Evolutionary conservation across 2,113 vertebrate genomes (phyloP).

Genomic region (Ceyx margarethae): DNA sequence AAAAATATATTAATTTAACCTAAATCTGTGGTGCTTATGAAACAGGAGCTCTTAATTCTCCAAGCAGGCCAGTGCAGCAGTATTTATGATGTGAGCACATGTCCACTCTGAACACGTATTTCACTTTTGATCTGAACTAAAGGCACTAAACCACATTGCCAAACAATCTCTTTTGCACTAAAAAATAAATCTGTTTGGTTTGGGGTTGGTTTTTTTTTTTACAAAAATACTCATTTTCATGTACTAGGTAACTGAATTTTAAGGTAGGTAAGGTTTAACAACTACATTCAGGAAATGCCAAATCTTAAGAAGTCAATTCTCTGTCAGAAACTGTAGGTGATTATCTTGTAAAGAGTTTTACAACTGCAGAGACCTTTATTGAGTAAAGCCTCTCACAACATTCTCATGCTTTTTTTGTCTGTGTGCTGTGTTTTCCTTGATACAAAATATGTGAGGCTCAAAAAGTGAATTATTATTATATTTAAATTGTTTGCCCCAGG

Average conservation of each 20-base stretch:
- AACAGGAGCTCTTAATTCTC: neutral
- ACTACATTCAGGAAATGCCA: neutral
- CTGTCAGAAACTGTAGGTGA: neutral
- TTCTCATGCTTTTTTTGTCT: neutral
- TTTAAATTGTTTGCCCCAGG: neutral
- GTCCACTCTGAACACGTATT: neutral
- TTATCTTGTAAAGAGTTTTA: neutral
- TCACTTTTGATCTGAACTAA: slow-evolving; percentile 17
- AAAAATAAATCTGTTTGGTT: neutral
- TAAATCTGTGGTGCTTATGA: neutral
- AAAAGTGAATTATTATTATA: neutral
- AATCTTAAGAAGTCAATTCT: neutral
- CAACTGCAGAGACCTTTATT: neutral
- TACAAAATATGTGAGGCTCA: neutral
- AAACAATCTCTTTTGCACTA: accelerated
- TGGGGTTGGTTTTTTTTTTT: neutral
- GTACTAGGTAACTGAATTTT: neutral
- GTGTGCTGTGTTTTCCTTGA: neutral
- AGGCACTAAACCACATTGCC: neutral
- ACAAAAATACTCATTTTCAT: neutral
- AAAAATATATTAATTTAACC: neutral
- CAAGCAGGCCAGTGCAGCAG: neutral
- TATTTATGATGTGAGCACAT: neutral
- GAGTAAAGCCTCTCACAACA: neutral
- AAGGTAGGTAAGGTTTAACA: neutral